These are phyloP conservation scores for Zele albiditarsus DNA, from an alignment of 2,888 invertebrate species.

Conservation along the genomic window DNA sequence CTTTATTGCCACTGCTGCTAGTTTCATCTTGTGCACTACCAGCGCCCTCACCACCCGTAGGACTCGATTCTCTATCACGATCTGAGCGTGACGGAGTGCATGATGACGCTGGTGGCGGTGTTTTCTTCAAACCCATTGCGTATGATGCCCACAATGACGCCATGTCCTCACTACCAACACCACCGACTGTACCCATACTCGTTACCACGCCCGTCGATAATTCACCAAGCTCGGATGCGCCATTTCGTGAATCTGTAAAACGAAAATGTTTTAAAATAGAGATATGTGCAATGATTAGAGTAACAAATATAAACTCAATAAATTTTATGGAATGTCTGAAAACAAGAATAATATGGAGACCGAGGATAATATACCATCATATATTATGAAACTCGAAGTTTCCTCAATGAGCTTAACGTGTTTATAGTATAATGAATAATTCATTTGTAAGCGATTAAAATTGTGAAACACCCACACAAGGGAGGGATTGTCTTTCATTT, in stretches of 20 bases:
- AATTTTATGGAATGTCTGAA: no score
- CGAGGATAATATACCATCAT: no score
- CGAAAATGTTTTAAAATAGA: slow-evolving; percentile 30
- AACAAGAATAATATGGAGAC: slow-evolving; percentile 11
- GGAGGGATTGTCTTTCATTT: slow-evolving; percentile 7
- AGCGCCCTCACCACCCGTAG: slow-evolving; percentile 77
- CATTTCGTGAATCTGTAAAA: slow-evolving; percentile 69
- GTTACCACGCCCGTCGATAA: slow-evolving; percentile 70
- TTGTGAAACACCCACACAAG: slow-evolving; percentile 21
- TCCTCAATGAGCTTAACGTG: slow-evolving; percentile 15
- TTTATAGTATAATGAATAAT: slow-evolving; percentile 4
- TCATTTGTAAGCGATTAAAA: slow-evolving; percentile 8
- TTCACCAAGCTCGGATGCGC: slow-evolving; percentile 67
- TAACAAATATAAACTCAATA: not conserved
- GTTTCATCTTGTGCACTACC: slow-evolving; percentile 89
- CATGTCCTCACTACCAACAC: slow-evolving; percentile 80
- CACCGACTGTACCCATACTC: slow-evolving; percentile 73
- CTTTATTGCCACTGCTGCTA: slow-evolving; percentile 89
- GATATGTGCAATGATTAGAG: not conserved
- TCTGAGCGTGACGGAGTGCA: slow-evolving; percentile 70
- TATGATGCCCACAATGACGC: slow-evolving; percentile 91
- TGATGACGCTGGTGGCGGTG: slow-evolving; percentile 67
- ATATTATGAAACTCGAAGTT: slow-evolving; percentile 2
- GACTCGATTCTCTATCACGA: slow-evolving; percentile 79
- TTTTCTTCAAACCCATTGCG: slow-evolving; percentile 82